Evolutionary conservation across 2,888 invertebrate species (phyloP).

Genomic region (Eupelmus urozonus): DNA sequence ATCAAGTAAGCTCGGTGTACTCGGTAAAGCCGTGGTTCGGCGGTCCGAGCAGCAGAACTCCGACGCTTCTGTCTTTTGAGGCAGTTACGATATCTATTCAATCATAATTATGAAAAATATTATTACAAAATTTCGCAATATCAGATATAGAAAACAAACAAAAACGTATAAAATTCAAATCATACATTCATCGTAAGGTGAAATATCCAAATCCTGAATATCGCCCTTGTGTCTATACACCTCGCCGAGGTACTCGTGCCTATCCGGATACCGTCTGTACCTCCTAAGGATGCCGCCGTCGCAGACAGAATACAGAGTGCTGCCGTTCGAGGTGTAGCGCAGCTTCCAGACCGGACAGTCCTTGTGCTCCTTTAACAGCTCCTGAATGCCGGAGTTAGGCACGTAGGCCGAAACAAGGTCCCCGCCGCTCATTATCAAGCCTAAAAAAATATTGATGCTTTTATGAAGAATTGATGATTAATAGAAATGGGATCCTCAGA

Average conservation of each 20-base stretch:
- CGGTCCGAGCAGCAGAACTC: constrained; percentile 76
- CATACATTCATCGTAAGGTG: constrained; percentile 79
- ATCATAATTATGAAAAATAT: constrained; percentile 52
- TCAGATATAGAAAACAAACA: not conserved
- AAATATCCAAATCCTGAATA: constrained; percentile 78
- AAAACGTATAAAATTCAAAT: not conserved
- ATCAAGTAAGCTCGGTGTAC: constrained; percentile 78
- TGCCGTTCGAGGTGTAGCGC: constrained; percentile 77
- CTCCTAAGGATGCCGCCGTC: constrained; percentile 76
- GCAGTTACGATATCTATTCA: constrained; percentile 77
- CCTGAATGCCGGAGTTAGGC: constrained; percentile 77
- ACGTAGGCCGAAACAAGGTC: constrained; percentile 77
- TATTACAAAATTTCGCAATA: not conserved
- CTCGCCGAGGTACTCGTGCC: constrained; percentile 77
- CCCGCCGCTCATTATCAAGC: constrained; percentile 77
- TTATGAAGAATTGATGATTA: too few species aligned
- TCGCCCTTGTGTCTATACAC: constrained; percentile 77
- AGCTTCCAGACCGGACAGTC: constrained; percentile 77
- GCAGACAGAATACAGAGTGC: constrained; percentile 76
- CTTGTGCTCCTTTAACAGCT: constrained; percentile 75
- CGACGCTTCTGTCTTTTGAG: constrained; percentile 78
- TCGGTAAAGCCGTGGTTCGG: constrained; percentile 78
- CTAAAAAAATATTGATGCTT: too few species aligned
- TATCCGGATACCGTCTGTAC: constrained; percentile 77
- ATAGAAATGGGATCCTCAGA: too few species aligned